Evolutionary conservation across 2,888 invertebrate genomes (phyloP), one percentile per base, ranked within the genome.

Genomic region (Portevinia maculata): DNA sequence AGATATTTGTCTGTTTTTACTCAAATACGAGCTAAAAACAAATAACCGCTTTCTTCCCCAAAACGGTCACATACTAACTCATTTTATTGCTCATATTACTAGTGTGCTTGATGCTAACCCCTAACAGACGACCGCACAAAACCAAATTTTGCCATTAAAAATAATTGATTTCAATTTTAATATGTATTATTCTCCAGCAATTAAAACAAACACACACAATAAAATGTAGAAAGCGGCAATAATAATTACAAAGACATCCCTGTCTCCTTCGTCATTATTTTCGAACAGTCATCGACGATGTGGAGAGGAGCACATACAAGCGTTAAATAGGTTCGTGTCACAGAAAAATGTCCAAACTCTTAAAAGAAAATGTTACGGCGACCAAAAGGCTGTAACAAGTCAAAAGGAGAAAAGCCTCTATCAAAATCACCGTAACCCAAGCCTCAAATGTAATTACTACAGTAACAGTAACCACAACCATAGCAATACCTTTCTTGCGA

Each of bases 181-280:
- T 34, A 71, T 74, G 41, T 79, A 79, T 81, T 37, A 75, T 73
- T 71, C 79, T 84, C 75, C 70, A 81, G 81, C 69, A 84, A 75
- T 75, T 79, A 84, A 74, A 71, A 48, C 55, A 70, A 70, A 62
- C 53, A 60, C 53, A 84, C 55, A 67, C 46, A 53, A 70, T 57
- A 64, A 76, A 75, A 46, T 52, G 17, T 73, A 62, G 79, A 75
- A 81, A 75, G 79, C 79, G 74, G 79, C 71, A 79, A 70, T 84
- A 79, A 75, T 75, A 83, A 84, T 79, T 60, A 84, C 74, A 84
- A 71, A 79, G 79, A 74, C 84, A 75, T 48, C 70, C 78, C 52
- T 83, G 83, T 83, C 78, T 83, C 41, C 78, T 84, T 71, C 79
- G 75, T 75, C 79, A 84, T 74, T 74, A 74, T 84, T 84, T 84